phyloP scores from a whole-genome alignment of 2,113 vertebrate genomes.

The Macaca mulatta region DNA sequence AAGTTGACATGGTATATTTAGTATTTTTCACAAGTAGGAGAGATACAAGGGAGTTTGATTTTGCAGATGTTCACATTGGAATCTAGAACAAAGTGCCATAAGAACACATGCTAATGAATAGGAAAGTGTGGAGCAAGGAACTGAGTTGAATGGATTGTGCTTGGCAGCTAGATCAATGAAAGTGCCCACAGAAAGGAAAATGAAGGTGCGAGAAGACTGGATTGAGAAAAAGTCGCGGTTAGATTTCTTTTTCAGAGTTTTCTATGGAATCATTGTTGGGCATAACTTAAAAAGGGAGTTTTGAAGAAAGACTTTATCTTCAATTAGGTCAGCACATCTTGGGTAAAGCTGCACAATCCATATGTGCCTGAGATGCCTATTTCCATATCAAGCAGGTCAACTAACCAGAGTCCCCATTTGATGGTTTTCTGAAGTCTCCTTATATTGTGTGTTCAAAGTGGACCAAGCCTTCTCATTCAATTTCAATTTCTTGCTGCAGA shows the following conservation, averaged over 20 bases:
- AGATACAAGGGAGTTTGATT: background rate
- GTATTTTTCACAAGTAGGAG: background rate
- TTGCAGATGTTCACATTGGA: background rate
- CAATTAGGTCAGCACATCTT: background rate
- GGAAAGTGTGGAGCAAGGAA: background rate
- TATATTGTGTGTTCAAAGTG: background rate
- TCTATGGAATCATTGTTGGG: background rate
- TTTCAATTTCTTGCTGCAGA: conserved; percentile 36
- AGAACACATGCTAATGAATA: background rate
- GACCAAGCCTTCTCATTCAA: background rate
- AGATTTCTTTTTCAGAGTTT: conserved; percentile 5
- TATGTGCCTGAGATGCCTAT: background rate
- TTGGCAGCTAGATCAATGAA: background rate
- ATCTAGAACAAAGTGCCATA: background rate
- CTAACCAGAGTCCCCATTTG: background rate
- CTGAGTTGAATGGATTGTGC: background rate
- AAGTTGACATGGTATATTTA: background rate
- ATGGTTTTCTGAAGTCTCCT: conserved; percentile 8
- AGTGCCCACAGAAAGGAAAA: background rate
- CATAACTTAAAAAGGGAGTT: background rate
- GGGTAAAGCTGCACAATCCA: background rate
- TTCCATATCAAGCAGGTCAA: background rate
- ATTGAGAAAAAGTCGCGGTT: background rate
- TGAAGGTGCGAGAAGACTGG: background rate
- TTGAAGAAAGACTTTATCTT: background rate